Evolutionary conservation across 53 echinoderm and acorn worm genomes (phyloP).

Genomic region (Echinarachnius parma): DNA sequence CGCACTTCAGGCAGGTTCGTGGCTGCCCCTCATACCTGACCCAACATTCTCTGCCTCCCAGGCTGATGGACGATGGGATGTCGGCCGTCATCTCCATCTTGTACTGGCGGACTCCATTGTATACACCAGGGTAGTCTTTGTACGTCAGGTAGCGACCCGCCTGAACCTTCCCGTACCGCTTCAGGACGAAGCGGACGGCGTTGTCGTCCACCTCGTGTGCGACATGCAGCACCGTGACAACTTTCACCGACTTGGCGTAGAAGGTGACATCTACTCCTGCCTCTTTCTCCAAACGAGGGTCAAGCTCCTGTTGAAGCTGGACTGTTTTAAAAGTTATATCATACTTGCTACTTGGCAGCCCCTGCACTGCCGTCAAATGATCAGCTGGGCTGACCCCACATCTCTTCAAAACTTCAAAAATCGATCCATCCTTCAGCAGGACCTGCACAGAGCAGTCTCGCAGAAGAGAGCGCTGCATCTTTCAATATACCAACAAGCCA

Average conservation of each 20-base stretch:
- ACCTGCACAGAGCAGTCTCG: background rate
- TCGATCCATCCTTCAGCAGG: background rate
- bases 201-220: conserved; percentile 36
- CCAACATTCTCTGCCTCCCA: conserved; percentile 38
- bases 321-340: conserved; percentile 36
- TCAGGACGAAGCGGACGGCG: background rate
- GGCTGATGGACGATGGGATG: conserved; percentile 37
- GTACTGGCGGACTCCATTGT: conserved; percentile 47
- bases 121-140: conserved; percentile 16
- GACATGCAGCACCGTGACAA: conserved; percentile 31
- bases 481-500: too few species aligned
- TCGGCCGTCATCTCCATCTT: conserved; percentile 12
- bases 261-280: background rate
- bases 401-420: conserved; percentile 29
- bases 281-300: background rate
- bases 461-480: too few species aligned
- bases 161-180: conserved; percentile 12
- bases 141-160: background rate
- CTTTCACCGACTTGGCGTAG: background rate
- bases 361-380: conserved; percentile 42
- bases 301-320: background rate
- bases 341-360: background rate
- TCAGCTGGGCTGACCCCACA: conserved; percentile 3
- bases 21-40: too few species aligned
- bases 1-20: too few species aligned